Percentiles rank a stretch among this genome's conserved stretches.
phyloP scores from a whole-genome alignment of 2,888 invertebrate genomes.

The Polia nebulosa region DNA sequence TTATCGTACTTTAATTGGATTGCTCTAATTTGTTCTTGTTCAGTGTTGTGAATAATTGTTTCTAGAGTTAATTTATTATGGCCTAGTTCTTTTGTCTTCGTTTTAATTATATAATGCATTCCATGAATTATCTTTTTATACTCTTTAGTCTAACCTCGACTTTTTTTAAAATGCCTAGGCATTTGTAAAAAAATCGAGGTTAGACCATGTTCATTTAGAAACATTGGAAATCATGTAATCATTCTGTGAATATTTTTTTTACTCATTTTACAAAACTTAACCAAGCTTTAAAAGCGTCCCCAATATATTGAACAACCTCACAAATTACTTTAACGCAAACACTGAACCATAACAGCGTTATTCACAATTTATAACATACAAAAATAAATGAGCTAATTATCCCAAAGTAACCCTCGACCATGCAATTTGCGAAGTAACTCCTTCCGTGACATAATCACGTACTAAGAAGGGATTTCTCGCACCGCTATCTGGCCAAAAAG shows the following conservation, averaged over 20 bases:
- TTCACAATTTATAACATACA: conserved; percentile 29
- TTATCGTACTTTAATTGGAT: conserved; percentile 54
- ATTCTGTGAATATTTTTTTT: too few relatives aligned
- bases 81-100: not conserved
- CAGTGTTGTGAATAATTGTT: conserved; percentile 42
- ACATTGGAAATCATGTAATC: too few relatives aligned
- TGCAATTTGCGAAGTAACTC: conserved; percentile 51
- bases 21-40: conserved; percentile 37
- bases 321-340: not conserved
- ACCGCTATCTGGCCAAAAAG: conserved; percentile 54
- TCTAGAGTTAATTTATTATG: conserved; percentile 35
- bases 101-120: not conserved
- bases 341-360: not conserved
- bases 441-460: conserved; percentile 57
- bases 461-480: conserved; percentile 61
- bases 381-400: conserved; percentile 57
- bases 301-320: not conserved
- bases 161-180: too few relatives aligned
- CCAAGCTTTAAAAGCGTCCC: not conserved
- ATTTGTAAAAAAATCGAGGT: too few relatives aligned
- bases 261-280: too few relatives aligned
- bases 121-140: not conserved
- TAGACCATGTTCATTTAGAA: too few relatives aligned
- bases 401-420: conserved; percentile 45
- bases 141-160: not conserved